Evolutionary conservation across 2,797 vertebrate genomes (phyloP), one percentile per base, ranked within the genome.

Genomic region (Gymnocypris eckloni): DNA sequence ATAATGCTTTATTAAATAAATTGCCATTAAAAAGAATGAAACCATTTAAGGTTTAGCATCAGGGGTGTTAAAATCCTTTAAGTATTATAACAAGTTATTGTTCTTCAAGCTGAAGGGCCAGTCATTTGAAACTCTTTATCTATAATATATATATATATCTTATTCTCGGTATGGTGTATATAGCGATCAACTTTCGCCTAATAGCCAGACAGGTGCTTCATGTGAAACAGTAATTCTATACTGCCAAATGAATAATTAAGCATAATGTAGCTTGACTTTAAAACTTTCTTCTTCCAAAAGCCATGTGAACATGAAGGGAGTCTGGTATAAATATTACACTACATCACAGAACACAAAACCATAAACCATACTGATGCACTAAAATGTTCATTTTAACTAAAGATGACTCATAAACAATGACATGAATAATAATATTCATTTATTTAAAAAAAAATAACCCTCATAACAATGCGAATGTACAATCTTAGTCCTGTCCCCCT

Each of bases 391-490:
- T 37, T 71, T 71, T 7, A 81, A 77, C 41, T 28, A 56, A 78
- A 79, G 20, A 82, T 48, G n/a, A 15, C 41, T 61, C 67, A 15
- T 3, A 50, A 79, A 59, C 45, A 83, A 84, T 16, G 13, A 78
- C 48, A 11, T 79, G 80, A 79, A 87, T 83, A 86, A 88, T 54
- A 82, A 54, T 39, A 66, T 83, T 87, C 72, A n/a, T 90, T 91
- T 90, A 84, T 87, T 88, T 71, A 73, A 89, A 90, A 91, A 90
- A 90, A 88, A 88, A 85, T 52, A 88, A n/a, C 37, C 64, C 73
- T 78, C 50, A 25, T 85, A 81, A 85, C 71, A 79, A 43, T 87
- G 82, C n/a, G 39, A 88, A 90, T 89, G 86, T 91, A 91, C 92
- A 89, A 73, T 81, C 67, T 79, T 78, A 48, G 37, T 82, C n/a